Conservation (phyloP, 2,888 invertebrate species). For the Colletes collaris region DNA sequence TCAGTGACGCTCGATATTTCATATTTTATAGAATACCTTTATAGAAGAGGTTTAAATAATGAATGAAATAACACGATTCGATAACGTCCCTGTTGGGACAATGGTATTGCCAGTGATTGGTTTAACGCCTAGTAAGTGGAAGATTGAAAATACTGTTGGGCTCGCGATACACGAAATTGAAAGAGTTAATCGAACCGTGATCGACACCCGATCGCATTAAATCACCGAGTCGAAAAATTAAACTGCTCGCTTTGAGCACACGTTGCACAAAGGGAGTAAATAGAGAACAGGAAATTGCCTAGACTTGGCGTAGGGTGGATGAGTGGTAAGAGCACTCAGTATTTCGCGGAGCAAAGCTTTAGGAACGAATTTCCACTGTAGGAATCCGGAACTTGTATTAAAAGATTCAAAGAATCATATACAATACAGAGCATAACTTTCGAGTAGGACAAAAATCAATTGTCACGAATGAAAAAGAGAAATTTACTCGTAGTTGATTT, state of each 20-base stretch:
- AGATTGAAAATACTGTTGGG: conserved; percentile 1
- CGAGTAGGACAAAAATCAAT: too few species aligned
- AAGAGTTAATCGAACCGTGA: conserved; percentile 28
- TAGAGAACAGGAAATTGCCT: conserved; percentile 60
- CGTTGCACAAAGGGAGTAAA: conserved; percentile 26
- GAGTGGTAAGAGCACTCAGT: conserved; percentile 1
- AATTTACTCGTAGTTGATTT: too few species aligned
- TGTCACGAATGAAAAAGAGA: too few species aligned
- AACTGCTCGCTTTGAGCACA: conserved; percentile 28
- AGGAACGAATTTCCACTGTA: conserved; percentile 13
- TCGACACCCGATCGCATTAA: conserved; percentile 23
- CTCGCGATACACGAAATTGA: background rate
- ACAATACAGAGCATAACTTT: too few species aligned
- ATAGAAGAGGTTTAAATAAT: too few species aligned
- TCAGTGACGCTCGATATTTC: background rate
- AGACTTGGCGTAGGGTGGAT: conserved; percentile 1
- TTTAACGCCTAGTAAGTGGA: background rate
- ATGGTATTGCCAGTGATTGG: too few species aligned
- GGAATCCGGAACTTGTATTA: too few species aligned
- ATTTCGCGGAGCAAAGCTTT: background rate
- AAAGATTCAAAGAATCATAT: too few species aligned
- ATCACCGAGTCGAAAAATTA: conserved; percentile 42
- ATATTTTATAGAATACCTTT: too few species aligned
- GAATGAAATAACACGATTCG: too few species aligned
- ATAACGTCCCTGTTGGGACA: too few species aligned